Base-by-base conservation (phyloP, 2,113 vertebrate genomes). In the Calypte anna region DNA sequence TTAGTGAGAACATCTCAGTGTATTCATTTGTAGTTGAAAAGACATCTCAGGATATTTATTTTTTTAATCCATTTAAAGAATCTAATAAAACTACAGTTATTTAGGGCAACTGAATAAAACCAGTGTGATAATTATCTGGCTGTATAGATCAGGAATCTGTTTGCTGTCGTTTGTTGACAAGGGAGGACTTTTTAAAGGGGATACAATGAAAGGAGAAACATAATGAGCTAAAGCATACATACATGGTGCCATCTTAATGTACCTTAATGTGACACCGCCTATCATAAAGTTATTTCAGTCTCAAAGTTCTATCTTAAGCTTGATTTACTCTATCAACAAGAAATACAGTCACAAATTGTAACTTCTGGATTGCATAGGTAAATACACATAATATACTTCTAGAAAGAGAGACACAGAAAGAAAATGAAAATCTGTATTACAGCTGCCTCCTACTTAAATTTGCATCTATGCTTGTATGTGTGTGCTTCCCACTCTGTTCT, bases 1-100 rank as follows among this genome's bases (percentile, higher is more conserved):
- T 88, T 78, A 80, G 63, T 91, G 51, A 95, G 96, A 94, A 81
- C 12, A 75, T 72, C 75, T 91, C 54, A 72, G 40, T 92, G 82
- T 90, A 58, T 80, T 72, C 15, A 93, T 86, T 95, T 93, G 30
- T 51, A 89, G 23, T 44, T 82, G 62, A 97, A 96, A 96, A 91
- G 40, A 69, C 8, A 25, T 18, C 50, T 54, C 3, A 55, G 6
- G 3, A 5, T 68, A 19, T 67, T 86, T 84, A 51, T 77, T 96
- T 78, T 73, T 61, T 82, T 88, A 82, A 12, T 36, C 48, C 95
- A 73, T 86, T 69, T 89, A 90, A 96, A 94, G 16, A 28, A 88
- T 44, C 63, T 93, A 95, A 94, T 94, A 91, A 50, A 86, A 61
- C 53, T 86, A 24, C 40, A 55, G 62, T 91, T 91, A 61, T 77